Conservation (phyloP, 2,888 invertebrate species). For the Neoscelio sp. region DNA sequence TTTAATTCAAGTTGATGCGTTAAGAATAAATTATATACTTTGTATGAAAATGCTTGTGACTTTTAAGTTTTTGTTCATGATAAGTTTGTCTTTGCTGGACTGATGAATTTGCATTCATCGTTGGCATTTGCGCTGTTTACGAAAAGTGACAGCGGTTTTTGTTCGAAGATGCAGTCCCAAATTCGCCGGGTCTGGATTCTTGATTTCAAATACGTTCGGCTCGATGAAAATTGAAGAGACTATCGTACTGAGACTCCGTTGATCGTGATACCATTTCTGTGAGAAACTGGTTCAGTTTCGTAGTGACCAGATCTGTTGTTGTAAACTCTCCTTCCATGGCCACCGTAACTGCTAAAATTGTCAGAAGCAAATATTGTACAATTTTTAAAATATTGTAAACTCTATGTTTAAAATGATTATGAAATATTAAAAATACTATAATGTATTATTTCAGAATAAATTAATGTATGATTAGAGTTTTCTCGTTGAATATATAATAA, state of each 20-base stretch:
- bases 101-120: not conserved
- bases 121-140: too few relatives aligned
- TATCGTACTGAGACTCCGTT: constrained; percentile 95
- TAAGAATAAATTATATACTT: constrained; percentile 56
- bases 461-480: too few relatives aligned
- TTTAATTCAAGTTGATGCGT: constrained; percentile 44
- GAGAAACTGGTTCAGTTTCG: constrained; percentile 87
- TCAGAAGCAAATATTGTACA: constrained; percentile 17
- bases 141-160: too few relatives aligned
- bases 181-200: constrained; percentile 1
- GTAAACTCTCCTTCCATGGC: constrained; percentile 77
- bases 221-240: constrained; percentile 69
- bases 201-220: too few relatives aligned
- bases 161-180: constrained; percentile 5
- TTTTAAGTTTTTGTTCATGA: constrained; percentile 9
- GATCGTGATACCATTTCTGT: constrained; percentile 90
- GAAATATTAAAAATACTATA: not conserved
- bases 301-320: constrained; percentile 83
- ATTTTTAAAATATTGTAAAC: constrained; percentile 11
- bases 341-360: constrained; percentile 75
- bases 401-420: not conserved
- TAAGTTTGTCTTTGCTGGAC: too few relatives aligned
- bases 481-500: too few relatives aligned
- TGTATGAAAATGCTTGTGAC: constrained; percentile 54
- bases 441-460: constrained; percentile 7